These are phyloP conservation scores for Pygocentrus nattereri DNA, from an alignment of 2,797 vertebrate species.

Conservation along the genomic window DNA sequence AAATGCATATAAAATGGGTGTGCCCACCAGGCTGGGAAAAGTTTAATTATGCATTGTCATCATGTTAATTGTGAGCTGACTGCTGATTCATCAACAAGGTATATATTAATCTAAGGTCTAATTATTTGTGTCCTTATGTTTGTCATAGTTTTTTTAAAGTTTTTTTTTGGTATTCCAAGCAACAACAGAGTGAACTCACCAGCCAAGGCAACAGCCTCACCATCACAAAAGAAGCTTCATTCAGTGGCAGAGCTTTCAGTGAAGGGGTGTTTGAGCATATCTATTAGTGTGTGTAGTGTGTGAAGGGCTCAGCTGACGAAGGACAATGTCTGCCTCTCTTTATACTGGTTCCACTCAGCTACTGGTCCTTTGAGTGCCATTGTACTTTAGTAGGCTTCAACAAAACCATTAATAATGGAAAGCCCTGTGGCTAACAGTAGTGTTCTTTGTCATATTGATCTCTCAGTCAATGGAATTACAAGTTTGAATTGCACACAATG, in stretches of 20 bases:
- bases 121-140: too few relatives aligned
- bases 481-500: conserved; percentile 40
- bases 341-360: not conserved
- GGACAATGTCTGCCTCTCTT: conserved; percentile 24
- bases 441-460: conserved; percentile 42
- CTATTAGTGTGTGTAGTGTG: not conserved
- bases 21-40: too few relatives aligned
- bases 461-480: conserved; percentile 8
- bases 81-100: too few relatives aligned
- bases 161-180: not conserved
- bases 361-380: conserved; percentile 33
- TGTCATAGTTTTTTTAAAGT: too few relatives aligned
- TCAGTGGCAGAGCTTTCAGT: not conserved
- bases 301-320: conserved; percentile 25
- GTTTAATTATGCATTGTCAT: too few relatives aligned
- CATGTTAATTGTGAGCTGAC: too few relatives aligned
- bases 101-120: too few relatives aligned
- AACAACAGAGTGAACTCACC: not conserved
- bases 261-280: not conserved
- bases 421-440: conserved; percentile 27
- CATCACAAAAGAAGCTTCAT: not conserved
- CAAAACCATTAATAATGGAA: conserved; percentile 48
- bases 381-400: conserved; percentile 22
- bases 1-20: not conserved
- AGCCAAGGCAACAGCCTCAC: too few relatives aligned